phyloP scores from a whole-genome alignment of 2,113 vertebrate species.

The Toxotes chatareus region DNA sequence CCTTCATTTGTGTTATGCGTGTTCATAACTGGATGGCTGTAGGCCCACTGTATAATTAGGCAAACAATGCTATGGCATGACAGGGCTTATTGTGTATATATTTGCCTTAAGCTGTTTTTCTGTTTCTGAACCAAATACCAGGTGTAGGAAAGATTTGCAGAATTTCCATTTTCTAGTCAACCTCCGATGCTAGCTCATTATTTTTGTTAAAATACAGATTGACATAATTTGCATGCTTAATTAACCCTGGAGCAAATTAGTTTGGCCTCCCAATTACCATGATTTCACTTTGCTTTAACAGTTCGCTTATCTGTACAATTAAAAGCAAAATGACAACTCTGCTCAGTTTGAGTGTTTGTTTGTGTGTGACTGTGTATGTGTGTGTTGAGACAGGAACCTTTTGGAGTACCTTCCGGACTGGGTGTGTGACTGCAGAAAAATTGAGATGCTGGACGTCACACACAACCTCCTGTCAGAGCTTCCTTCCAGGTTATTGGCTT shows the following conservation, averaged over 20 bases:
- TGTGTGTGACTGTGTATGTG: conserved; percentile 35
- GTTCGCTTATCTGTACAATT: conserved; percentile 2
- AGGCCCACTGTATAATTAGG: not conserved
- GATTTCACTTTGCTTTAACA: not conserved
- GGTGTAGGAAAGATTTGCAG: conserved; percentile 6
- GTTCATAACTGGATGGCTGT: not conserved
- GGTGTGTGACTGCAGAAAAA: conserved; percentile 94
- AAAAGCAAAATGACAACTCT: conserved; percentile 41
- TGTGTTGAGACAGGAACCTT: conserved; percentile 88
- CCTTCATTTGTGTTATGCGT: not conserved
- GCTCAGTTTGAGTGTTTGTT: conserved; percentile 51
- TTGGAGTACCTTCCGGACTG: conserved; percentile 93
- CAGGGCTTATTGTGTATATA: not conserved
- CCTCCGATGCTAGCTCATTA: not conserved
- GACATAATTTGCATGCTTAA: conserved; percentile 14
- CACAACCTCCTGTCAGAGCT: conserved; percentile 91
- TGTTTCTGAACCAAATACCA: not conserved
- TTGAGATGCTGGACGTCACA: conserved; percentile 92
- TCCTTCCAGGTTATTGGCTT: conserved; percentile 86
- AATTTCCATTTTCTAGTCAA: not conserved
- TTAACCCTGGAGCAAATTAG: not conserved
- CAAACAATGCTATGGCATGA: not conserved
- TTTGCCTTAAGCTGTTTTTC: not conserved
- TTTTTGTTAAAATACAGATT: conserved; percentile 10
- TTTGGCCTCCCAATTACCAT: not conserved